Evolutionary conservation across 2,113 vertebrate species (phyloP).

Genomic region (Sisor rabdophorus): DNA sequence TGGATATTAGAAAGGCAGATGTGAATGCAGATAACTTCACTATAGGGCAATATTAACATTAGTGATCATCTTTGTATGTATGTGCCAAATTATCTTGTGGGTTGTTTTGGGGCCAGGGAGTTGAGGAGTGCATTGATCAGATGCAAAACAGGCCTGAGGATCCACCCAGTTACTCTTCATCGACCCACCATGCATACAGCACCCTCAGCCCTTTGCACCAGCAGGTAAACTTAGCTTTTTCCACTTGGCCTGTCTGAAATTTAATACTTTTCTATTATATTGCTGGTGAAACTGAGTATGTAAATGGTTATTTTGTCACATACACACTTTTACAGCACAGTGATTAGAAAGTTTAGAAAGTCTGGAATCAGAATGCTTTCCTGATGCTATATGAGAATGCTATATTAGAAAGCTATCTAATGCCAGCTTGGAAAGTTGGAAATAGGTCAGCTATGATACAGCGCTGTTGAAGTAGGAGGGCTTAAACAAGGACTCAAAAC

Average conservation of each 20-base stretch:
- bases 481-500: too few relatives aligned
- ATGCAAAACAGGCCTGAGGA: slow-evolving; percentile 50
- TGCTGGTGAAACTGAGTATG: too few relatives aligned
- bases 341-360: too few relatives aligned
- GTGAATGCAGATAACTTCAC: slow-evolving; percentile 35
- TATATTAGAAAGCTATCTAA: too few relatives aligned
- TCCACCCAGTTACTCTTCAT: slow-evolving; percentile 53
- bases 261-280: too few relatives aligned
- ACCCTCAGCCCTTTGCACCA: slow-evolving; percentile 53
- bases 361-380: too few relatives aligned
- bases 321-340: too few relatives aligned
- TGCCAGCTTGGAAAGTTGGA: too few relatives aligned
- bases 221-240: slow-evolving; percentile 43
- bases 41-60: slow-evolving; percentile 21
- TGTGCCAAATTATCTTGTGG: background rate
- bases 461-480: too few relatives aligned
- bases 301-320: too few relatives aligned
- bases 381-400: too few relatives aligned
- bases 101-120: slow-evolving; percentile 50
- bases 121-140: slow-evolving; percentile 44
- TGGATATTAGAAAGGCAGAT: slow-evolving; percentile 41
- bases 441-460: too few relatives aligned
- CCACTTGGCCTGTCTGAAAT: background rate
- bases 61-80: slow-evolving; percentile 2
- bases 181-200: slow-evolving; percentile 48